phyloP scores from a whole-genome alignment of 2,113 vertebrate genomes.

The Chamaea fasciata region DNA sequence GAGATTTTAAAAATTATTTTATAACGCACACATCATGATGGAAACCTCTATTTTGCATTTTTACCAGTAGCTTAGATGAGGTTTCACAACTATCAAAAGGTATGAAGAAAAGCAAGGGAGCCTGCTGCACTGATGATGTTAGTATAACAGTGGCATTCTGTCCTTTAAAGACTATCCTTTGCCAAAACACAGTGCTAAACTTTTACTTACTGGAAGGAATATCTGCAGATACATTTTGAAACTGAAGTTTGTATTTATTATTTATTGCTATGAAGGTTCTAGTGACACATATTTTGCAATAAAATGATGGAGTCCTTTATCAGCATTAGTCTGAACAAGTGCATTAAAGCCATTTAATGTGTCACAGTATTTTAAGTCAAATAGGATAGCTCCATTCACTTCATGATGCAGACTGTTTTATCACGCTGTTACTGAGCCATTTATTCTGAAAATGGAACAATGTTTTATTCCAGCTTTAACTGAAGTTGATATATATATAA shows the following conservation, averaged over 20 bases:
- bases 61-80: not conserved
- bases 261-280: not conserved
- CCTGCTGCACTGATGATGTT: not conserved
- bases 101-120: not conserved
- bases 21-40: fast-evolving
- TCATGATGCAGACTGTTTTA: not conserved
- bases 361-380: not conserved
- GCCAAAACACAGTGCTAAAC: not conserved
- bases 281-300: not conserved
- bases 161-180: not conserved
- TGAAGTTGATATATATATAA: not conserved
- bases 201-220: not conserved
- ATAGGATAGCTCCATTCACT: not conserved
- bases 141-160: not conserved
- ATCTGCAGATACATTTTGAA: not conserved
- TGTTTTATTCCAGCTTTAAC: not conserved
- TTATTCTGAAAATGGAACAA: not conserved
- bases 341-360: not conserved
- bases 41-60: not conserved
- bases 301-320: not conserved
- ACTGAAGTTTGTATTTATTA: not conserved
- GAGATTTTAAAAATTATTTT: not conserved
- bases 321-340: not conserved
- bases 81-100: not conserved
- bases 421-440: not conserved